These are phyloP conservation scores for Cynopterus brachyotis DNA, from an alignment of 2,113 vertebrate genomes.

Conservation along the genomic window DNA sequence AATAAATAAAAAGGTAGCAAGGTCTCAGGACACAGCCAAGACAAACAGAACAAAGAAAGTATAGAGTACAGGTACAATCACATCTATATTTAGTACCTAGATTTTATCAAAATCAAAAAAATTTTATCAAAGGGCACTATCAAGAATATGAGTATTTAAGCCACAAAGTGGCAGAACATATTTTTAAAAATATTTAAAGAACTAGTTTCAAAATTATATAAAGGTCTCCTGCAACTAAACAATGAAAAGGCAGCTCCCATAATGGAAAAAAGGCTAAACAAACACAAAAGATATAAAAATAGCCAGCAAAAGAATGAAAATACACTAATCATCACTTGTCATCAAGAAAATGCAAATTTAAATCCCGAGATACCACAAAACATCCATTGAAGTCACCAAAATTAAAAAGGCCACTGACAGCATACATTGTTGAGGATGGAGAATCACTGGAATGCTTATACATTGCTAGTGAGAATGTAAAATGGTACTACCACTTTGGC, in stretches of 20 bases:
- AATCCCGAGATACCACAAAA: neutral
- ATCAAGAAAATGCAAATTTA: neutral
- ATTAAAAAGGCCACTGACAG: neutral
- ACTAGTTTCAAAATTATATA: neutral
- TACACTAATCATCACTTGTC: neutral
- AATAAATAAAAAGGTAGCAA: neutral
- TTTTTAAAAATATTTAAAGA: neutral
- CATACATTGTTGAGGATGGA: neutral
- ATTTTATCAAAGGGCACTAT: neutral
- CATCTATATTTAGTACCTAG: neutral
- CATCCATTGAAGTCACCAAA: neutral
- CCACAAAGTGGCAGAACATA: neutral
- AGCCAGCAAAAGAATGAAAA: neutral
- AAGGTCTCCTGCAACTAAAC: neutral
- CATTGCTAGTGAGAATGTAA: neutral
- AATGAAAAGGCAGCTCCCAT: neutral
- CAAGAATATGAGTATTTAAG: neutral
- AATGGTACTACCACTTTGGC: neutral
- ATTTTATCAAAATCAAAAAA: neutral
- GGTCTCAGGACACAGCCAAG: neutral
- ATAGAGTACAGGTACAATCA: neutral
- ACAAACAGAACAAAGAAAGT: neutral
- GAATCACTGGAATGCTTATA: neutral
- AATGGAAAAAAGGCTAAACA: neutral
- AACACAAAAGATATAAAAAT: neutral